These are phyloP conservation scores for Nematolebias whitei DNA, from an alignment of 2,113 vertebrate species.

Conservation along the genomic window DNA sequence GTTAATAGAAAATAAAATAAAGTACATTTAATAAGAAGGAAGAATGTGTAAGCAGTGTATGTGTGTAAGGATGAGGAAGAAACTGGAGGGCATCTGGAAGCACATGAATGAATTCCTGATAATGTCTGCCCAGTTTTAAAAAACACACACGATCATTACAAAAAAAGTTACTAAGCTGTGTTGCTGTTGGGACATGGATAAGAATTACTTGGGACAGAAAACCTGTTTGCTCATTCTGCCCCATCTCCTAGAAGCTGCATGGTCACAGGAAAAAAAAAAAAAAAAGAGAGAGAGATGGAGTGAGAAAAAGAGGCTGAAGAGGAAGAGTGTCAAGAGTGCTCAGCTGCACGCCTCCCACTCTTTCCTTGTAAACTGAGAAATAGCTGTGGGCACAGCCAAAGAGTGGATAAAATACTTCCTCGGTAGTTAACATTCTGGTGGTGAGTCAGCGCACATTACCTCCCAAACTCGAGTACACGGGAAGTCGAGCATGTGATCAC, in stretches of 20 bases:
- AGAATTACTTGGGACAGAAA: conserved; percentile 42
- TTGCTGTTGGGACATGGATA: conserved; percentile 37
- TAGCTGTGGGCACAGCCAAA: conserved; percentile 55
- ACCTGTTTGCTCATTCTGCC: conserved; percentile 69
- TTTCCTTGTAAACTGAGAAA: conserved; percentile 69
- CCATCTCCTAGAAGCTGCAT: conserved; percentile 76
- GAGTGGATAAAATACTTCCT: conserved; percentile 40
- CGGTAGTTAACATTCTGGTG: conserved; percentile 63
- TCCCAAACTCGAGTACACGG: conserved; percentile 16
- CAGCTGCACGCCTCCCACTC: conserved; percentile 73
- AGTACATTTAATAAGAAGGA: conserved; percentile 15
- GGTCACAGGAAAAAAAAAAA: conserved; percentile 36
- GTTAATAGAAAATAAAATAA: not conserved
- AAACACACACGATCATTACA: conserved; percentile 31
- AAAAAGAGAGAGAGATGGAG: conserved; percentile 24
- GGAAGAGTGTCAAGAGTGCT: conserved; percentile 67
- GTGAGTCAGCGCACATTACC: conserved; percentile 47
- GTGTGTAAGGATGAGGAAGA: conserved; percentile 10
- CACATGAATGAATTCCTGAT: conserved; percentile 18
- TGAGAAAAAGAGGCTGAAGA: conserved; percentile 38
- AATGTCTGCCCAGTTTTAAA: conserved; percentile 21
- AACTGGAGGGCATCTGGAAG: conserved; percentile 27
- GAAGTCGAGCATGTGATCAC: conserved; percentile 9
- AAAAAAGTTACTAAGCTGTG: conserved; percentile 18
- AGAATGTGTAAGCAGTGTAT: too few relatives aligned